Evolutionary conservation across 2,888 invertebrate genomes (phyloP).

Genomic region (Psylliodes chrysocephalus): DNA sequence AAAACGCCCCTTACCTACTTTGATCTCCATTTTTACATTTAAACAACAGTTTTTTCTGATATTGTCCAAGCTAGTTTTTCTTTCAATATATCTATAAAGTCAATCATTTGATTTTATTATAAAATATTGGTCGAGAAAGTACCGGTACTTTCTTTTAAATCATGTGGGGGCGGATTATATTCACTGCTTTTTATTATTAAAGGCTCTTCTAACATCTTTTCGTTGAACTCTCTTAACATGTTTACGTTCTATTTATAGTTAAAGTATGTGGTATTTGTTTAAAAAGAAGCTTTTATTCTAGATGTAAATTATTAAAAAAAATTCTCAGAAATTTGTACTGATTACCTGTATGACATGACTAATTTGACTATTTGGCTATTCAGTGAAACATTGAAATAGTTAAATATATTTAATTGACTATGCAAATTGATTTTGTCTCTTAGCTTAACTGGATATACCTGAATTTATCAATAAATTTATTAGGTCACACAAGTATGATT

Average conservation of each 20-base stretch:
- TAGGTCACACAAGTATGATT: slow-evolving; percentile 2
- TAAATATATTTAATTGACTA: background rate
- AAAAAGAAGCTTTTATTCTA: background rate
- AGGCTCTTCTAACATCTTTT: background rate
- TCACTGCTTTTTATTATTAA: background rate
- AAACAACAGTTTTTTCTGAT: slow-evolving; percentile 2
- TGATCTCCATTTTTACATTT: slow-evolving; percentile 25
- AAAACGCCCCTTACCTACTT: slow-evolving; percentile 39
- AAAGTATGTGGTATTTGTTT: background rate
- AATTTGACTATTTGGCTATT: background rate
- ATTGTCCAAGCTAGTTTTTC: background rate
- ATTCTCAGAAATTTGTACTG: background rate
- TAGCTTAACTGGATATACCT: slow-evolving; percentile 1
- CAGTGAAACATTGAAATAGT: background rate
- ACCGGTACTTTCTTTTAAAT: slow-evolving; percentile 2
- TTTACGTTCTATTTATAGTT: slow-evolving; percentile 1
- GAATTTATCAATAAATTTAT: background rate
- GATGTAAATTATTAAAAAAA: background rate
- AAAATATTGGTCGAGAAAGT: background rate
- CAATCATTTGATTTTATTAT: background rate
- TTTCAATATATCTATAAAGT: background rate
- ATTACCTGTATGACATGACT: background rate
- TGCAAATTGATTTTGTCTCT: background rate
- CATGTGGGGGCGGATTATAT: slow-evolving; percentile 7
- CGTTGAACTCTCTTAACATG: background rate